phyloP scores from a whole-genome alignment of 53 echinoderm and acorn worm genomes.

The Crossaster papposus region DNA sequence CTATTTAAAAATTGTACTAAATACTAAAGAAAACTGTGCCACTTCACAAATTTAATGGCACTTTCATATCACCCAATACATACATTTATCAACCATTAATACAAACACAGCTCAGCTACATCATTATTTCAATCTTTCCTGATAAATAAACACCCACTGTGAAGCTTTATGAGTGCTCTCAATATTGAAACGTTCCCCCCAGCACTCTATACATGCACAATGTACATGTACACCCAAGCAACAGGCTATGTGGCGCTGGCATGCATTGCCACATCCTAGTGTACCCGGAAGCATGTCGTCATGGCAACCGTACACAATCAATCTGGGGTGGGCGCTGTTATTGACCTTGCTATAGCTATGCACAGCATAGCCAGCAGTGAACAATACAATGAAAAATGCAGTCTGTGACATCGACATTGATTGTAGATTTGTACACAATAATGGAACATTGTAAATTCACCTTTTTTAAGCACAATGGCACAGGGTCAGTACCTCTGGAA shows the following conservation, averaged over 20 bases:
- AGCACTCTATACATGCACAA: no score
- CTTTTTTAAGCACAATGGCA: not conserved
- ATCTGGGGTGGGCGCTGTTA: constrained; percentile 12
- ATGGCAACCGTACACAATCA: constrained; percentile 55
- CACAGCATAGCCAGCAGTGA: not conserved
- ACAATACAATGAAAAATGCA: not conserved
- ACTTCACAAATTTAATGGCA: no score
- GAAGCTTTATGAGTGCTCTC: no score
- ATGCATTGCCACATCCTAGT: not conserved
- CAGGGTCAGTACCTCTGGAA: not conserved
- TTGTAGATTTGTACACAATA: not conserved
- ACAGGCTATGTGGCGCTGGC: constrained; percentile 13
- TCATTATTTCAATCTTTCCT: no score
- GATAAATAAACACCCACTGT: no score
- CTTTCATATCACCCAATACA: no score
- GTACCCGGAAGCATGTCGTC: constrained; percentile 1
- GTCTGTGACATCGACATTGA: not conserved
- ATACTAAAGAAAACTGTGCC: no score
- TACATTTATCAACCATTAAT: no score
- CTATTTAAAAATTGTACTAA: no score
- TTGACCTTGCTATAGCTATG: constrained; percentile 2
- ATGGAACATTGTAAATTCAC: not conserved
- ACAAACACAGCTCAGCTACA: no score
- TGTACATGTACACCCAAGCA: not conserved
- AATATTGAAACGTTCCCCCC: no score